Percentiles rank a stretch among this genome's conserved stretches.
Evolutionary conservation across 2,113 vertebrate species (phyloP).

Genomic region (Eulemur macaco): DNA sequence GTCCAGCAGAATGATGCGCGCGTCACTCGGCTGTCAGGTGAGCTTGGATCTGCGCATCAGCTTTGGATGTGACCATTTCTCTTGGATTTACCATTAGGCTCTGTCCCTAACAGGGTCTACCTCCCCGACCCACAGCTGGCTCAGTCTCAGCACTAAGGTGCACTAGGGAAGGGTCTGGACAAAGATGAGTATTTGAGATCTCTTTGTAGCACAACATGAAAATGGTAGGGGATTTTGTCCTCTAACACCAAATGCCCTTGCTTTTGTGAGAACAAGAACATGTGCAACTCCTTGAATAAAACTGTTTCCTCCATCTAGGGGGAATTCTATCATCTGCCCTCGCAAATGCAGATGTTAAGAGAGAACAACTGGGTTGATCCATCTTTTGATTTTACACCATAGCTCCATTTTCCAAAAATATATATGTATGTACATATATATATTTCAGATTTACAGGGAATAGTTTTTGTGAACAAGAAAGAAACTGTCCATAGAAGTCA

Average conservation of each 20-base stretch:
- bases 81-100: slow-evolving; percentile 71
- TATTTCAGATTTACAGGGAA: slow-evolving; percentile 86
- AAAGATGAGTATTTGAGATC: slow-evolving; percentile 29
- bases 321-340: slow-evolving; percentile 54
- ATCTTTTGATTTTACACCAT: slow-evolving; percentile 56
- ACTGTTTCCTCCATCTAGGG: slow-evolving; percentile 15
- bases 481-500: background rate
- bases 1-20: slow-evolving; percentile 71
- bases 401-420: slow-evolving; percentile 73
- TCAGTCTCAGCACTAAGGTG: slow-evolving; percentile 86
- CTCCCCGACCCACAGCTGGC: slow-evolving; percentile 77
- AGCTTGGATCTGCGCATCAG: slow-evolving; percentile 33
- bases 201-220: background rate
- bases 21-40: slow-evolving; percentile 64
- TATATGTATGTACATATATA: slow-evolving; percentile 71
- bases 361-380: background rate
- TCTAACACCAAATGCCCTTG: slow-evolving; percentile 47
- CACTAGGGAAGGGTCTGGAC: slow-evolving; percentile 63
- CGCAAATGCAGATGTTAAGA: slow-evolving; percentile 28
- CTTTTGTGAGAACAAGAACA: slow-evolving; percentile 40
- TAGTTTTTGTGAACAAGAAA: slow-evolving; percentile 39
- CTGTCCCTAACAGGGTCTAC: slow-evolving; percentile 67
- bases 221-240: background rate
- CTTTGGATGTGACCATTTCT: slow-evolving; percentile 56
- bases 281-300: slow-evolving; percentile 48